phyloP scores from a whole-genome alignment of 1,140 invertebrate species.

The Drosophila sturtevanti region DNA sequence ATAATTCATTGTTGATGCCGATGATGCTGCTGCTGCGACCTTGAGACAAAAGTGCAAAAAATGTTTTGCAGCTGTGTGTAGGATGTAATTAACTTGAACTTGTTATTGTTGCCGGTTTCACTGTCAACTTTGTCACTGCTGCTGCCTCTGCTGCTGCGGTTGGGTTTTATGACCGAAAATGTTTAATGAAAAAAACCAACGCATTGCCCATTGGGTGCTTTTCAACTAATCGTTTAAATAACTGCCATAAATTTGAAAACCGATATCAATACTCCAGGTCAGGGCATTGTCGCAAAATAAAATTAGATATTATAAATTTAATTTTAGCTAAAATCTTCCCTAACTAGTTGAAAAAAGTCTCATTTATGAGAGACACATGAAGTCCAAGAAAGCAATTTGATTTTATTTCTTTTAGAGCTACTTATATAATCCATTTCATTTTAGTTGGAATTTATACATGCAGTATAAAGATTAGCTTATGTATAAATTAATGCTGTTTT shows the following conservation, averaged over 20 bases:
- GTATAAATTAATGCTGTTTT: too few species aligned
- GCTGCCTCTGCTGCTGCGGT: conserved; percentile 23
- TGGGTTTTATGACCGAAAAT: conserved; percentile 58
- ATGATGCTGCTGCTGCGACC: conserved; percentile 46
- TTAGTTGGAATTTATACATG: too few species aligned
- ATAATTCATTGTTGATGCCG: conserved; percentile 44
- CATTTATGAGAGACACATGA: neutral
- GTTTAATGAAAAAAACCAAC: conserved; percentile 57
- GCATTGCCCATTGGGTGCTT: conserved; percentile 12
- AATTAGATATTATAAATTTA: conserved; percentile 60
- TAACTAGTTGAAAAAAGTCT: neutral
- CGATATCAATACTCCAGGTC: conserved; percentile 45
- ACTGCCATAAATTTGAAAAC: conserved; percentile 54
- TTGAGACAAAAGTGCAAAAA: conserved; percentile 71
- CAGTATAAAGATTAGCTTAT: too few species aligned
- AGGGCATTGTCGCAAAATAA: conserved; percentile 43
- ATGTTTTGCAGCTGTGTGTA: conserved; percentile 53
- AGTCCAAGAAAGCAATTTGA: too few species aligned
- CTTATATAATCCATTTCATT: too few species aligned
- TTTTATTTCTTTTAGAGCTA: too few species aligned
- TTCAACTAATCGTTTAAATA: conserved; percentile 46
- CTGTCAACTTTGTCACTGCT: conserved; percentile 33
- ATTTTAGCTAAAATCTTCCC: conserved; percentile 11
- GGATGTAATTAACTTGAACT: conserved; percentile 77
- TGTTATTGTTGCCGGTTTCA: conserved; percentile 67